A percentile compares a stretch with the other conserved stretches of the same genome.
Evolutionary conservation across 37 sponge, comb jelly and placozoan species (phyloP).

Genomic region (Agelas oroides): DNA sequence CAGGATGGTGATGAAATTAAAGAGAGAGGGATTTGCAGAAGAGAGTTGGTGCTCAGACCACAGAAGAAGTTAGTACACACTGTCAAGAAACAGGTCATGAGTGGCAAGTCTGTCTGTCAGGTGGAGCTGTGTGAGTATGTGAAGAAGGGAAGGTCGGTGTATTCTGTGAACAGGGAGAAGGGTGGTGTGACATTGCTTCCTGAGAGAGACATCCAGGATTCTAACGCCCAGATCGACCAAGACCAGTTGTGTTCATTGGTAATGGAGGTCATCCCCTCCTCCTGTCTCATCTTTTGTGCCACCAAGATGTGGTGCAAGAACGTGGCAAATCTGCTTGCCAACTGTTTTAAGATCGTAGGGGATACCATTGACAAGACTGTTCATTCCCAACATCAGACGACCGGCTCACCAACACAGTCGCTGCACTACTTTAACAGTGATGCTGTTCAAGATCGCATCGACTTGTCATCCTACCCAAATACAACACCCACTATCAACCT

Average conservation of each 20-base stretch:
- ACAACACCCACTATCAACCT: too few species aligned
- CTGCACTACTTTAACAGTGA: too few species aligned
- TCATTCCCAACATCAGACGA: too few species aligned
- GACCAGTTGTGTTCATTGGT: constrained; percentile 79
- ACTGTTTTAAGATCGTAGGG: too few species aligned
- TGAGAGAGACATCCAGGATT: background rate
- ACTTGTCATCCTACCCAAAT: too few species aligned
- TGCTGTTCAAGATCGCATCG: background rate
- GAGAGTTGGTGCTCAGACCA: too few species aligned
- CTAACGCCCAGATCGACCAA: constrained; percentile 39
- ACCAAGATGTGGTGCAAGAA: constrained; percentile 94
- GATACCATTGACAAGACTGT: too few species aligned
- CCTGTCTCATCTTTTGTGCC: constrained; percentile 95
- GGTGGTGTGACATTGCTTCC: background rate
- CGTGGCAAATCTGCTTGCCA: constrained; percentile 77
- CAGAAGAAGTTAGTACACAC: too few species aligned
- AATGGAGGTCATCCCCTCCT: constrained; percentile 80
- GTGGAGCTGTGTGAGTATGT: constrained; percentile 68
- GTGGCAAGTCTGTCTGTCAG: constrained; percentile 30
- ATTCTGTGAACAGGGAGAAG: constrained; percentile 4
- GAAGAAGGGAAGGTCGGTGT: constrained; percentile 65
- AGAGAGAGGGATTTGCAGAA: too few species aligned
- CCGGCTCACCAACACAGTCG: too few species aligned
- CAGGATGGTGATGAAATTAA: too few species aligned
- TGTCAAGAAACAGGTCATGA: too few species aligned